Base-by-base conservation (phyloP, 2,888 invertebrate genomes). In the Leucoma salicis region DNA sequence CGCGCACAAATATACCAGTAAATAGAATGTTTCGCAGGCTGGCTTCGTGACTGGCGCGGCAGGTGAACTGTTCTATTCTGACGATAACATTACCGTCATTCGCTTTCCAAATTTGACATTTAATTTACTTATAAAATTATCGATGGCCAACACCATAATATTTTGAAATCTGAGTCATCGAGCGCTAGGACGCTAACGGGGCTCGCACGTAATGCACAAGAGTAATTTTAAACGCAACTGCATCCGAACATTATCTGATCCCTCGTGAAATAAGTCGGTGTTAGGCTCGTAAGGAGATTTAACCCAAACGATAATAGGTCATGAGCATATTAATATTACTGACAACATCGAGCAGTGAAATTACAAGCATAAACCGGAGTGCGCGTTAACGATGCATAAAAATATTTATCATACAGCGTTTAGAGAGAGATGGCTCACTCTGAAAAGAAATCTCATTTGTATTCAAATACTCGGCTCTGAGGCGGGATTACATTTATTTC, bases 321-420 rank as follows among this genome's bases (percentile, higher is more conserved):
- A 82, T 69, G 59, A 70, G 72, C 76, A 79, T 85, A 88, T 88
- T 87, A 85, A 87, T 87, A 80, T 81, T 77, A 79, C 83, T 72
- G 78, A 81, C 82, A 83, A 82, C 80, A 78, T 83, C 75, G 78
- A 77, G 74, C 73, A 76, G 78, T 79, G 68, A 82, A 80, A 81
- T 81, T 79, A 83, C 79, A 77, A 77, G 81, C n/a, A n/a, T 74
- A 74, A 75, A 74, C 63, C 74, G 65, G 74, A 72, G 67, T 70
- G 74, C 72, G 74, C 74, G 78, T 74, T 84, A 85, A 85, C 85
- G 82, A 83, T 70, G 79, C 80, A 68, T 73, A 78, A 70, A 77
- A 74, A 80, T 56, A 87, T 86, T 81, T 74, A 85, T 87, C 85
- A 82, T 80, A 63, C 59, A 67, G 69, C 69, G 64, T 71, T 82